Conservation (phyloP, 2,888 invertebrate genomes). For the Hermodice carunculata region DNA sequence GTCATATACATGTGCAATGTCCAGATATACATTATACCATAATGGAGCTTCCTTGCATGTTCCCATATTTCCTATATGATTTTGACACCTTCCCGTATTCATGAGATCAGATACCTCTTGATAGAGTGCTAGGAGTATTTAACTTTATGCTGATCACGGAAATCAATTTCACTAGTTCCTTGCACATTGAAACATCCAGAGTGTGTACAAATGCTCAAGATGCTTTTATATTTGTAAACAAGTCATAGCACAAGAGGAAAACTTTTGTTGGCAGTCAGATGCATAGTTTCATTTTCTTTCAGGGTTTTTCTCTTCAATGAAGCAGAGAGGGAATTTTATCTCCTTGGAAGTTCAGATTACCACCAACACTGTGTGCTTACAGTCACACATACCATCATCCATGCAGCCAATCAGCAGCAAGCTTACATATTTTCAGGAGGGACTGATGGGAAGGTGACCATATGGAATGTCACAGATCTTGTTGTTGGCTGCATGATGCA, state of each 20-base stretch:
- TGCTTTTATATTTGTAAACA: too few relatives aligned
- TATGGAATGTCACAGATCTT: constrained; percentile 75
- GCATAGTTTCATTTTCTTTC: constrained; percentile 25
- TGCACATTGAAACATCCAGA: too few relatives aligned
- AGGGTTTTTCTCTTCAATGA: constrained; percentile 55
- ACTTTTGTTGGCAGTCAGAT: too few relatives aligned
- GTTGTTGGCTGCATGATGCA: constrained; percentile 1
- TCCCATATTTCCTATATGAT: too few relatives aligned
- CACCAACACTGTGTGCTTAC: constrained; percentile 80
- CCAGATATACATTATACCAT: too few relatives aligned
- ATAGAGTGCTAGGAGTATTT: too few relatives aligned
- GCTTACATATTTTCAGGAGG: constrained; percentile 75
- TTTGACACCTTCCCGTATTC: too few relatives aligned
- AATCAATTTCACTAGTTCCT: not conserved
- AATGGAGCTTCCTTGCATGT: too few relatives aligned
- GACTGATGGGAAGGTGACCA: constrained; percentile 80
- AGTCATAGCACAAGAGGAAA: too few relatives aligned
- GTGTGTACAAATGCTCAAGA: too few relatives aligned
- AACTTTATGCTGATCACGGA: not conserved
- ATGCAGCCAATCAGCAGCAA: constrained; percentile 6
- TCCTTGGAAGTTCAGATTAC: constrained; percentile 67
- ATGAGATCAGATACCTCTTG: too few relatives aligned
- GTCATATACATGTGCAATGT: too few relatives aligned
- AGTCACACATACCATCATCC: constrained; percentile 70
- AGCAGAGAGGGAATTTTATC: constrained; percentile 37